Percentiles rank a stretch among this genome's conserved stretches.
These are phyloP conservation scores for Eptesicus fuscus DNA, from an alignment of 2,113 vertebrate species.

Conservation along the genomic window DNA sequence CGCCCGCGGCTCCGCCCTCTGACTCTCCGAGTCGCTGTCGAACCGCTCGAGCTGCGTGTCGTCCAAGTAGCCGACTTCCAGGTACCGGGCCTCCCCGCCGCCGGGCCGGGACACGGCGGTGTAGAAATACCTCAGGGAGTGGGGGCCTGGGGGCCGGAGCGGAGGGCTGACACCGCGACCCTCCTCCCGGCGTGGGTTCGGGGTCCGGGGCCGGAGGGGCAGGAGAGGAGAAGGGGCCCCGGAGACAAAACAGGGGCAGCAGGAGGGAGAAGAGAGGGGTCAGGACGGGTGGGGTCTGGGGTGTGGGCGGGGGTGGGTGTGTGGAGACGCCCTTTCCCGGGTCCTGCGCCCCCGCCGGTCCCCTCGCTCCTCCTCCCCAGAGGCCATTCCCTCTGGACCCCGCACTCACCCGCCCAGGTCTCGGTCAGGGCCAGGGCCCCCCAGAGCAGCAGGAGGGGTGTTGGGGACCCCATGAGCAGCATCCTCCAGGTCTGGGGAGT, in stretches of 20 bases:
- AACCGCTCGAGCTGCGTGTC: neutral
- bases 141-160: neutral
- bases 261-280: rapidly evolving
- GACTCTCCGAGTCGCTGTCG: neutral
- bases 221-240: too few species aligned
- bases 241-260: too few species aligned
- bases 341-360: neutral
- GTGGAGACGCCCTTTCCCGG: neutral
- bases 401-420: neutral
- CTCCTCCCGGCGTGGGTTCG: too few species aligned
- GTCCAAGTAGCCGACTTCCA: conserved; percentile 29
- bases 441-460: neutral
- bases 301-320: neutral
- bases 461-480: rapidly evolving
- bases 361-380: neutral
- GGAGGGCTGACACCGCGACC: too few species aligned
- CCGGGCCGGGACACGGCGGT: neutral
- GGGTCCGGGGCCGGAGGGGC: too few species aligned
- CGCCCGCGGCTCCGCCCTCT: neutral
- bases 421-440: neutral
- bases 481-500: rapidly evolving
- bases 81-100: neutral
- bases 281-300: neutral
- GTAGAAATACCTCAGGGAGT: conserved; percentile 29
- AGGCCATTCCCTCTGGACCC: neutral